phyloP scores from a whole-genome alignment of 2,113 vertebrate species.

The Notechis scutatus region DNA sequence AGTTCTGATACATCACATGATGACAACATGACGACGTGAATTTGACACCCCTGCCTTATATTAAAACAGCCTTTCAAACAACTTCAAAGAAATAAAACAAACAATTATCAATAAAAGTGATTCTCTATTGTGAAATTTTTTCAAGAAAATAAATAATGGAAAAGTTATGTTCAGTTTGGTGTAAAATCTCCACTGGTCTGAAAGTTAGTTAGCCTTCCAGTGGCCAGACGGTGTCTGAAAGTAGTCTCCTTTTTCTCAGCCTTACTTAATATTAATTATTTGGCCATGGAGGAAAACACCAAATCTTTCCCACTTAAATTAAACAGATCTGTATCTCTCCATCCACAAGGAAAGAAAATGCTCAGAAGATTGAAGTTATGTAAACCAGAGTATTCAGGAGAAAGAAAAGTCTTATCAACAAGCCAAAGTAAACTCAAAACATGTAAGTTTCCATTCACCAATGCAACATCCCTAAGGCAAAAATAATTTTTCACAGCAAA shows the following conservation, averaged over 20 bases:
- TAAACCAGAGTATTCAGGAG: not conserved
- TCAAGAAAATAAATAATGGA: not conserved
- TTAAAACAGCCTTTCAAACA: not conserved
- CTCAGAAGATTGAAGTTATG: not conserved
- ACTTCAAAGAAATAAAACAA: not conserved
- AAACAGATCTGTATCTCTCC: not conserved
- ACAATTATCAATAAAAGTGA: not conserved
- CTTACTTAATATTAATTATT: not conserved
- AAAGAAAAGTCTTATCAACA: not conserved
- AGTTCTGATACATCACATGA: too few species aligned
- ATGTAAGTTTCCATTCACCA: not conserved
- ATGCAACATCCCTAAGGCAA: not conserved
- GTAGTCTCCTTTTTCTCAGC: not conserved
- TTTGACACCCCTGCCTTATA: not conserved
- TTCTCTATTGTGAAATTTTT: not conserved
- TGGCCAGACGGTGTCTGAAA: not conserved
- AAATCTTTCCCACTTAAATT: not conserved
- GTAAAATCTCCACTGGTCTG: not conserved
- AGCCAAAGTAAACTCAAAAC: not conserved
- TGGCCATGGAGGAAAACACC: not conserved
- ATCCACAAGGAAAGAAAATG: not conserved
- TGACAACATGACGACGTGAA: too few species aligned
- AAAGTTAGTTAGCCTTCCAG: not conserved
- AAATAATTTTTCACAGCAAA: not conserved
- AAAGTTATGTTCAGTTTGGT: not conserved